A percentile compares a stretch with the other conserved stretches of the same genome.
These are phyloP conservation scores for Drosophila kepulauana DNA, from an alignment of 1,140 invertebrate genomes.

Conservation along the genomic window DNA sequence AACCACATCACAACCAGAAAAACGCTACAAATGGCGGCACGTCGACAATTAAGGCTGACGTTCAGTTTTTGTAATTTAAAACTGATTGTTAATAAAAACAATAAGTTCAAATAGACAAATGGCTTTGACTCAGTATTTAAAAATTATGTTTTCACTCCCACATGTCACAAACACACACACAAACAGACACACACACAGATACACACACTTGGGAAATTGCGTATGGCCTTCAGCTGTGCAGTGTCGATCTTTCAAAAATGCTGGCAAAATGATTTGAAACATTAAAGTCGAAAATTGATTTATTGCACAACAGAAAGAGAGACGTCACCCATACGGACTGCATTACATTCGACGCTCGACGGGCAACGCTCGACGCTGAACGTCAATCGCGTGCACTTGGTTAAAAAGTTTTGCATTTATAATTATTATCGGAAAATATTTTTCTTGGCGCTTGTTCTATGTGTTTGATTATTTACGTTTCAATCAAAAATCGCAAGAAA, in stretches of 20 bases:
- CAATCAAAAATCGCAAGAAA: constrained; percentile 63
- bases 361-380: not conserved
- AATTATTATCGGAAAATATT: constrained; percentile 66
- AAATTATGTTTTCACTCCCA: constrained; percentile 5
- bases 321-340: constrained; percentile 25
- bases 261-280: constrained; percentile 39
- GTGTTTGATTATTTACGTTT: constrained; percentile 71
- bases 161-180: not conserved
- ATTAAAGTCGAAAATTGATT: constrained; percentile 52
- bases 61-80: constrained; percentile 53
- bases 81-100: constrained; percentile 63
- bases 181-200: not conserved
- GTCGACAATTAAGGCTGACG: constrained; percentile 52
- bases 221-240: constrained; percentile 30
- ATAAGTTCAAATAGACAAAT: constrained; percentile 11
- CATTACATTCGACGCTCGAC: constrained; percentile 18
- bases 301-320: constrained; percentile 33
- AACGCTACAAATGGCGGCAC: constrained; percentile 46
- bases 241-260: constrained; percentile 21
- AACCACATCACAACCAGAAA: constrained; percentile 43
- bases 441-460: constrained; percentile 56
- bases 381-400: constrained; percentile 46
- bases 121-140: constrained; percentile 32
- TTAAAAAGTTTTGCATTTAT: constrained; percentile 22
- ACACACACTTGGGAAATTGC: constrained; percentile 9